phyloP scores from a whole-genome alignment of 92 coral and sea anemone genomes.

The Epizoanthus illoricatus region DNA sequence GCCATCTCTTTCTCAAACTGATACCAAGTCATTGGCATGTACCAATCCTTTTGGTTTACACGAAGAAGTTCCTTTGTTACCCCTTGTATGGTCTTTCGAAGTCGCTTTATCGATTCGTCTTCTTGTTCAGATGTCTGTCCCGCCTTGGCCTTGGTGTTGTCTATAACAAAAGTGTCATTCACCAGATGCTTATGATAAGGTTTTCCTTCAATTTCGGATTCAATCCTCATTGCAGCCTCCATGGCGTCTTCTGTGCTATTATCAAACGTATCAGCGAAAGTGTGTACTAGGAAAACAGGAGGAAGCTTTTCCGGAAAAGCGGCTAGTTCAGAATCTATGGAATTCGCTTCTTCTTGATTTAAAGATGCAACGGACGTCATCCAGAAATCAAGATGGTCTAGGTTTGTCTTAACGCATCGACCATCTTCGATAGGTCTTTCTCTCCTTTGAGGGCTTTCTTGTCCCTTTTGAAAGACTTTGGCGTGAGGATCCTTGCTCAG shows the following conservation, averaged over 20 bases:
- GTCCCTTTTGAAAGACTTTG: neutral
- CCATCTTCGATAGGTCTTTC: neutral
- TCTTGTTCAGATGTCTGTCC: neutral
- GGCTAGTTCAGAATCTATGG: neutral
- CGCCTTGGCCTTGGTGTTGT: conserved; percentile 5
- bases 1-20: conserved; percentile 11
- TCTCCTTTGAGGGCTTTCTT: neutral
- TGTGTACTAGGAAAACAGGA: conserved; percentile 2
- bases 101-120: neutral
- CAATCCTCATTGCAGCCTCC: neutral
- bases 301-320: conserved; percentile 14
- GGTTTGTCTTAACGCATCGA: neutral
- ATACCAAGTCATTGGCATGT: conserved; percentile 1
- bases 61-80: neutral
- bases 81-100: neutral
- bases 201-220: neutral
- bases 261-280: conserved; percentile 6
- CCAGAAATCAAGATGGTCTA: conserved; percentile 13
- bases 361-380: conserved; percentile 12
- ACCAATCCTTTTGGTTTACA: neutral
- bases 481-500: conserved; percentile 13
- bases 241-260: neutral
- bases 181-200: neutral
- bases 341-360: neutral
- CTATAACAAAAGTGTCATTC: neutral